Conservation (phyloP, 2,888 invertebrate genomes). For the Barypeithes pellucidus region DNA sequence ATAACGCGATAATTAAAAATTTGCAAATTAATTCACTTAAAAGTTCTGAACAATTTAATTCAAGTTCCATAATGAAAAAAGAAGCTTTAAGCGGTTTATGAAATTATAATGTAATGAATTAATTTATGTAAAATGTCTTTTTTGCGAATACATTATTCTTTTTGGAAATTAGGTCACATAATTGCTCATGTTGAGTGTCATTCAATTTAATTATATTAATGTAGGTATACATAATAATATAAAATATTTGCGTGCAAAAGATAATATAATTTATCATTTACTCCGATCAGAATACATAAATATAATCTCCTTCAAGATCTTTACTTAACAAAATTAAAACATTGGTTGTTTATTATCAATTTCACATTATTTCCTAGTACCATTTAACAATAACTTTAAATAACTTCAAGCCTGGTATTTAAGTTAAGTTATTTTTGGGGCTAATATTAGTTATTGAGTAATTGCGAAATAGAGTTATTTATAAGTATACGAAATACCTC, state of each 20-base stretch:
- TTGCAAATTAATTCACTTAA: slow-evolving; percentile 41
- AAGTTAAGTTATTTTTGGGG: too few relatives aligned
- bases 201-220: slow-evolving; percentile 46
- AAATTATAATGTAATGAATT: slow-evolving; percentile 36
- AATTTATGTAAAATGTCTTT: slow-evolving; percentile 44
- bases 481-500: too few relatives aligned
- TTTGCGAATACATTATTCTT: slow-evolving; percentile 37
- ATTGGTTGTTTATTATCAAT: slow-evolving; percentile 5
- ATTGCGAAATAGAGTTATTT: too few relatives aligned
- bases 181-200: slow-evolving; percentile 41
- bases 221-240: slow-evolving; percentile 38
- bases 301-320: slow-evolving; percentile 38
- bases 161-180: slow-evolving; percentile 36
- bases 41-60: slow-evolving; percentile 35
- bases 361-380: neutral
- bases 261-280: slow-evolving; percentile 36
- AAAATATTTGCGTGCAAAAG: slow-evolving; percentile 36
- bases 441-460: too few relatives aligned
- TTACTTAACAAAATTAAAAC: slow-evolving; percentile 38
- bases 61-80: slow-evolving; percentile 24
- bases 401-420: neutral
- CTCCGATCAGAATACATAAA: slow-evolving; percentile 39
- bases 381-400: neutral
- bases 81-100: slow-evolving; percentile 28
- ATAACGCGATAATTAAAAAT: slow-evolving; percentile 36